Conservation (phyloP, 2,797 vertebrate genomes). For the Bucorvus abyssinicus region DNA sequence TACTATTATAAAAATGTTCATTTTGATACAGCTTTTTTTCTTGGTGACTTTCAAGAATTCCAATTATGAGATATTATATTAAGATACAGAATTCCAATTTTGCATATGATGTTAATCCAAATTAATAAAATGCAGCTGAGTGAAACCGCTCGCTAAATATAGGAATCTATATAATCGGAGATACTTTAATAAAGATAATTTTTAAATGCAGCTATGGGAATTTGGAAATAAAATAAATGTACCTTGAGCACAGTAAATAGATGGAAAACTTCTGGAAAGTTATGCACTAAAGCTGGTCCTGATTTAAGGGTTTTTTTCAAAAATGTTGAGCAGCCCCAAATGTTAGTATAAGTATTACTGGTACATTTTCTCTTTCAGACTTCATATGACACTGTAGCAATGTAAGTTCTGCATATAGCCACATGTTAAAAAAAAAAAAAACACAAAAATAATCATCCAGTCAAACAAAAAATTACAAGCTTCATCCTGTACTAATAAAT, state of each 20-base stretch:
- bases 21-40: neutral
- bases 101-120: neutral
- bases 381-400: neutral
- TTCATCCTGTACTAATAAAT: neutral
- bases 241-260: neutral
- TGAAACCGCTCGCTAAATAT: neutral
- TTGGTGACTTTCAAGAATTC: neutral
- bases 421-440: neutral
- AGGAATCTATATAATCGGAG: neutral
- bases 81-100: constrained; percentile 30
- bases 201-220: neutral
- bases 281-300: neutral
- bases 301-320: neutral
- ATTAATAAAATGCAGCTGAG: neutral
- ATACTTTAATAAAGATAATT: neutral
- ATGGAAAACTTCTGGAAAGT: neutral
- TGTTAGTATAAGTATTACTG: neutral
- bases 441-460: neutral
- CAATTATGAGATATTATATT: neutral
- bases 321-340: neutral
- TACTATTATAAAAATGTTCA: neutral
- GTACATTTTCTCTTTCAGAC: neutral
- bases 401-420: neutral
- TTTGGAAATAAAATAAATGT: neutral
- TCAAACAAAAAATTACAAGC: rapidly evolving